Conservation (phyloP, 2,797 vertebrate genomes). For the Catostomus latipinnis region DNA sequence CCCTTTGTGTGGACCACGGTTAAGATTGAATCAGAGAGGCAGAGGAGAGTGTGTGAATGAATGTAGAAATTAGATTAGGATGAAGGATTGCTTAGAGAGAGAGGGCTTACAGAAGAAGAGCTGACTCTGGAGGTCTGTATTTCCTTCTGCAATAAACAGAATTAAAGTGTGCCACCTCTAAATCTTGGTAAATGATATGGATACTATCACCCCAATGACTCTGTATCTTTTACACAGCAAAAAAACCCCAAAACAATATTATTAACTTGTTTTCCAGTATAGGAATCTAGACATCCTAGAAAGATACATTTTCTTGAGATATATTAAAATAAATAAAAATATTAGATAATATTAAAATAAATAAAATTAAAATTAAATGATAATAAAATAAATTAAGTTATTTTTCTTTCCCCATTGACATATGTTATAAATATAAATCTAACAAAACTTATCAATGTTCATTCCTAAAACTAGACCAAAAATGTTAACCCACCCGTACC, state of each 20-base stretch:
- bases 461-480: too few relatives aligned
- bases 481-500: too few relatives aligned
- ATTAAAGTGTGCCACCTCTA: conserved; percentile 13
- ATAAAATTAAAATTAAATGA: too few relatives aligned
- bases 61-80: background rate
- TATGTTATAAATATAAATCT: background rate
- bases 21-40: conserved; percentile 13
- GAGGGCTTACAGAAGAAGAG: conserved; percentile 54
- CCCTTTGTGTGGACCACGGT: conserved; percentile 8
- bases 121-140: conserved; percentile 64
- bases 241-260: too few relatives aligned
- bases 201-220: background rate
- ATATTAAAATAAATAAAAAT: too few relatives aligned
- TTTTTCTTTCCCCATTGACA: background rate
- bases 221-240: too few relatives aligned
- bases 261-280: too few relatives aligned
- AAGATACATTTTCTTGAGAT: too few relatives aligned
- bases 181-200: background rate
- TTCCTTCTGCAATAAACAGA: conserved; percentile 40
- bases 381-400: too few relatives aligned
- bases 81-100: conserved; percentile 5
- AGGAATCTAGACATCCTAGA: too few relatives aligned
- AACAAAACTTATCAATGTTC: background rate
- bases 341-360: too few relatives aligned
- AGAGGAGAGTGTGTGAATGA: conserved; percentile 8